Evolutionary conservation across 2,113 vertebrate genomes (phyloP).

Genomic region (Xiphophorus hellerii): DNA sequence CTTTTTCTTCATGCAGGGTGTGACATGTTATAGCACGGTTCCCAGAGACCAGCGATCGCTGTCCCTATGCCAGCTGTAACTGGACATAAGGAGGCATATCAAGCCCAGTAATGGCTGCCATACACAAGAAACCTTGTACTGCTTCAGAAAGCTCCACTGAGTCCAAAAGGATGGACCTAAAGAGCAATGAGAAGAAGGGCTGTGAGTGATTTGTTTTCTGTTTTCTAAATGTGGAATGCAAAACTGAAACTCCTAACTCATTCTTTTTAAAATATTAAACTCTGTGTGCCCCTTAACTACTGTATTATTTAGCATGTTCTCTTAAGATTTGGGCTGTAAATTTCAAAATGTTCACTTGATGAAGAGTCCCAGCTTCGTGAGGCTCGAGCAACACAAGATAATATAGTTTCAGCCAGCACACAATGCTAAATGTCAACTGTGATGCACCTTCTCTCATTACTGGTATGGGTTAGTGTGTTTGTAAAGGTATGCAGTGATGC

Average conservation of each 20-base stretch:
- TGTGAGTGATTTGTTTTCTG: slow-evolving; percentile 70
- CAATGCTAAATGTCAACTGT: slow-evolving; percentile 28
- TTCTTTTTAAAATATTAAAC: slow-evolving; percentile 5
- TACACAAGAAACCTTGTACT: slow-evolving; percentile 37
- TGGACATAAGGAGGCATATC: slow-evolving; percentile 2
- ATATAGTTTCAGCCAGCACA: background rate
- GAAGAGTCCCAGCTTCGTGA: background rate
- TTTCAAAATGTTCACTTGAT: background rate
- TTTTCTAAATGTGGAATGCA: background rate
- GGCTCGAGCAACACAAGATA: background rate
- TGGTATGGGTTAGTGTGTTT: slow-evolving; percentile 6
- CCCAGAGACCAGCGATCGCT: slow-evolving; percentile 8
- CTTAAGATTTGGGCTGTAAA: background rate
- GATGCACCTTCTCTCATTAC: slow-evolving; percentile 5
- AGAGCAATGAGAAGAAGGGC: slow-evolving; percentile 78
- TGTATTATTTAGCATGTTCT: background rate
- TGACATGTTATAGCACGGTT: background rate
- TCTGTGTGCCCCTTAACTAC: background rate
- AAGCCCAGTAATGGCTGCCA: slow-evolving; percentile 49
- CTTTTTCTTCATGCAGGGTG: background rate
- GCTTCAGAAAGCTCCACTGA: slow-evolving; percentile 40
- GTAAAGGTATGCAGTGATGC: background rate
- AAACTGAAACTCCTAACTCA: slow-evolving; percentile 1
- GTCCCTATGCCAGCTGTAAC: slow-evolving; percentile 4
- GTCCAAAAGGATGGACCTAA: slow-evolving; percentile 58